These are phyloP conservation scores for Megaceryle alcyon DNA, from an alignment of 2,797 vertebrate species.

Conservation along the genomic window DNA sequence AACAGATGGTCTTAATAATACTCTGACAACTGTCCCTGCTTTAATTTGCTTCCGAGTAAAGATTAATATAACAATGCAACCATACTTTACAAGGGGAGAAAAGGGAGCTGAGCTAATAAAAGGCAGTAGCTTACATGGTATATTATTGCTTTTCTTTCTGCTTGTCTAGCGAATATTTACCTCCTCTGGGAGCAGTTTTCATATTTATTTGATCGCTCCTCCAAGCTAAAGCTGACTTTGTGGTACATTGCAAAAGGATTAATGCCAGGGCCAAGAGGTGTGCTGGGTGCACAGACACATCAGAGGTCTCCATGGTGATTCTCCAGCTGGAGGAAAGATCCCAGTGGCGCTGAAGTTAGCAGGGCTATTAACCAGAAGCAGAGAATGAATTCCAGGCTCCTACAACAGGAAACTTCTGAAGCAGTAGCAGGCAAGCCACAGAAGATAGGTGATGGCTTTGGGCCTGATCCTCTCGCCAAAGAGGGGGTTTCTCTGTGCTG, in stretches of 20 bases:
- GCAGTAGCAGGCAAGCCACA: neutral
- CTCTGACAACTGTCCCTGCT: conserved; percentile 55
- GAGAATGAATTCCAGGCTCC: neutral
- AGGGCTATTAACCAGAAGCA: neutral
- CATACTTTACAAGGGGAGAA: conserved; percentile 49
- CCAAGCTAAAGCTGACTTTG: conserved; percentile 24
- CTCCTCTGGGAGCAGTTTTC: conserved; percentile 55
- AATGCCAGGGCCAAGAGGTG: neutral
- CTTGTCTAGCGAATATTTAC: conserved; percentile 55
- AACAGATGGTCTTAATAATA: conserved; percentile 64
- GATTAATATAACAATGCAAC: conserved; percentile 45
- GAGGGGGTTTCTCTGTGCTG: neutral
- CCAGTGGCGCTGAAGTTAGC: neutral
- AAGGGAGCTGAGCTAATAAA: conserved; percentile 54
- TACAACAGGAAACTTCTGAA: neutral
- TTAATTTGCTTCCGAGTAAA: conserved; percentile 67
- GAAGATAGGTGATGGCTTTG: neutral
- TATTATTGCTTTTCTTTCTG: conserved; percentile 67
- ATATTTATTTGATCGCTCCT: conserved; percentile 55
- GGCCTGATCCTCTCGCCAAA: neutral
- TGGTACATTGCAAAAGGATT: neutral
- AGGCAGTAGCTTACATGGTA: conserved; percentile 42
- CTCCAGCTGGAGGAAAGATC: neutral
- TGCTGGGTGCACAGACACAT: neutral
- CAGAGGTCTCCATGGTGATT: neutral